Percentiles rank a stretch among this genome's conserved stretches.
Conservation (phyloP, 2,113 vertebrate species). For the Cyrtonyx montezumae region DNA sequence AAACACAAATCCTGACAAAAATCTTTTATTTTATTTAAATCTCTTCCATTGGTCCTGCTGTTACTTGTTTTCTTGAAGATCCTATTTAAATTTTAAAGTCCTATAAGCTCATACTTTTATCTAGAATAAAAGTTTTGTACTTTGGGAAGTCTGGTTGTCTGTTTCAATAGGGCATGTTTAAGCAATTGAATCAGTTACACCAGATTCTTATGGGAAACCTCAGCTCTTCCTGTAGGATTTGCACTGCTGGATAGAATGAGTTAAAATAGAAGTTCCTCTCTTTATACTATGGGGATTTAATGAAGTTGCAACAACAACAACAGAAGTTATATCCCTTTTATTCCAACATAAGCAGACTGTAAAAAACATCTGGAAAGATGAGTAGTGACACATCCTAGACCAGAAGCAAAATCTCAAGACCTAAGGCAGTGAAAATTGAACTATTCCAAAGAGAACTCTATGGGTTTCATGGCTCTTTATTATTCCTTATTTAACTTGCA, state of each 20-base stretch:
- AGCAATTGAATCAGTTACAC: not conserved
- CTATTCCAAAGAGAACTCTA: not conserved
- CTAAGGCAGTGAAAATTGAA: not conserved
- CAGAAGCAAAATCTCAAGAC: not conserved
- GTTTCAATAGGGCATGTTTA: not conserved
- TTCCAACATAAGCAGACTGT: not conserved
- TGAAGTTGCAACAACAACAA: not conserved
- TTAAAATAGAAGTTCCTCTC: not conserved
- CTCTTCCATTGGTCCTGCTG: not conserved
- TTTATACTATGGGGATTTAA: not conserved
- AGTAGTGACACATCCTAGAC: not conserved
- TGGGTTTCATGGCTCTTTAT: not conserved
- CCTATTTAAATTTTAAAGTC: not conserved
- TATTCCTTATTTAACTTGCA: not conserved
- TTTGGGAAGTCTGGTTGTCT: not conserved
- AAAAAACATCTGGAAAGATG: not conserved
- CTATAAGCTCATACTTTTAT: not conserved
- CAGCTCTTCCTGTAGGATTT: not conserved
- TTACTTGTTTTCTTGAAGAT: not conserved
- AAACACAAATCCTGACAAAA: not conserved
- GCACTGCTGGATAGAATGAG: not conserved
- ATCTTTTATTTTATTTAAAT: not conserved
- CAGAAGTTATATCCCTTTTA: not conserved
- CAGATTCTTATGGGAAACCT: not conserved
- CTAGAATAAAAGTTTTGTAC: not conserved